phyloP scores from a whole-genome alignment of 2,113 vertebrate species.

The Menidia beryllina region DNA sequence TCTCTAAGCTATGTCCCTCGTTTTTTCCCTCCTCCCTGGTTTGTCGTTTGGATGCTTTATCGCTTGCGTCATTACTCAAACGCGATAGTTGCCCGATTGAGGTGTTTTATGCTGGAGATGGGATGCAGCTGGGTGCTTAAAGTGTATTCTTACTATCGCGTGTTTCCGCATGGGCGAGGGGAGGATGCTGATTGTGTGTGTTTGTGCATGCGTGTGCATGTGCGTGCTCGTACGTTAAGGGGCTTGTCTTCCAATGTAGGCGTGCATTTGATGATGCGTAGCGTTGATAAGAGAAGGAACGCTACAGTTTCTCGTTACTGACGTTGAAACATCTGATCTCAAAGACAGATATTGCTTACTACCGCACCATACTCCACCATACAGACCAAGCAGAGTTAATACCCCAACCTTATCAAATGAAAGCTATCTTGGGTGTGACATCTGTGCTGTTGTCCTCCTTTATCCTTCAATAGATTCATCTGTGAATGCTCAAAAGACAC shows the following conservation, averaged over 20 bases:
- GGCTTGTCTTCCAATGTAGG: constrained; percentile 50
- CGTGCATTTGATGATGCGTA: constrained; percentile 45
- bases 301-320: constrained; percentile 17
- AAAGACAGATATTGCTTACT: not conserved
- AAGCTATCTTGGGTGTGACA: not conserved
- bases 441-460: not conserved
- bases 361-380: not conserved
- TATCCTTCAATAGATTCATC: not conserved
- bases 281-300: constrained; percentile 32
- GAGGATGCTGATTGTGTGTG: constrained; percentile 25
- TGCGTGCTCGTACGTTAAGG: constrained; percentile 27
- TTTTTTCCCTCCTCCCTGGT: not conserved
- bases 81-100: not conserved
- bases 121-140: constrained; percentile 34
- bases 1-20: not conserved
- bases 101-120: constrained; percentile 14
- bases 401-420: not conserved
- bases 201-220: constrained; percentile 13
- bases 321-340: constrained; percentile 10
- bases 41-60: not conserved
- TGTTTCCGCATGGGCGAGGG: constrained; percentile 62
- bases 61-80: not conserved
- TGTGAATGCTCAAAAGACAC: not conserved
- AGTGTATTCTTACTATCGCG: constrained; percentile 5
- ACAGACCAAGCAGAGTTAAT: not conserved